Base-by-base conservation (phyloP, 1,140 invertebrate genomes). In the Ceratoteleas bidentatus region DNA sequence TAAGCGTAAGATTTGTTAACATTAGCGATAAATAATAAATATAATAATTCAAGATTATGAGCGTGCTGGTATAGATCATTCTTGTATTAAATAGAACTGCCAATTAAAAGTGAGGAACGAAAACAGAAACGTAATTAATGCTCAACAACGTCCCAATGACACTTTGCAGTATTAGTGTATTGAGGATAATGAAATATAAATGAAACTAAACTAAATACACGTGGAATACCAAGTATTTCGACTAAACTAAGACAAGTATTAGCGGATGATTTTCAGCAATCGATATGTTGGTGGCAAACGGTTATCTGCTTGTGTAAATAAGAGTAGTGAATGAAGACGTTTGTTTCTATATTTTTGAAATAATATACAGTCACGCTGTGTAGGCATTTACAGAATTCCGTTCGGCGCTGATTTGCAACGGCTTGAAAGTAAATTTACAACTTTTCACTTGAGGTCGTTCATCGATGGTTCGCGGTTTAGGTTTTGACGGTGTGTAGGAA, bases 51-150 rank as follows among this genome's bases (percentile, higher is more conserved):
- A 72, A 34, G 38, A 62, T 80, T 57, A 50, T 13, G 57, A 80
- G 47, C 13, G 78, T 45, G 72, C 78, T 81, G 78, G 57, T 52
- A 81, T 78, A 78, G 74, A 50, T 65, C 52, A 79, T 79, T 83
- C 69, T 81, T 81, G 61, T 85, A 88, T 88, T 85, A 83, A 87
- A 88, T 90, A 90, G 87, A 86, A 90, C 89, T 90, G 89, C 89
- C 88, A 90, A 84, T 86, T 82, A 81, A 85, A n/a, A n/a, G n/a
- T n/a, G n/a, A n/a, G n/a, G n/a, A n/a, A n/a, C n/a, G n/a, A n/a
- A 83, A 56, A 74, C 58, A 77, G n/a, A 61, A 68, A 54, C 83
- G 84, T 80, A 83, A 88, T 85, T 84, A 87, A 86, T 89, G 88
- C 88, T 89, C 88, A 90, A 90, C 65, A 79, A 84, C 66, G 64